phyloP scores from a whole-genome alignment of 2,797 vertebrate genomes.

The Semaprochilodus insignis region DNA sequence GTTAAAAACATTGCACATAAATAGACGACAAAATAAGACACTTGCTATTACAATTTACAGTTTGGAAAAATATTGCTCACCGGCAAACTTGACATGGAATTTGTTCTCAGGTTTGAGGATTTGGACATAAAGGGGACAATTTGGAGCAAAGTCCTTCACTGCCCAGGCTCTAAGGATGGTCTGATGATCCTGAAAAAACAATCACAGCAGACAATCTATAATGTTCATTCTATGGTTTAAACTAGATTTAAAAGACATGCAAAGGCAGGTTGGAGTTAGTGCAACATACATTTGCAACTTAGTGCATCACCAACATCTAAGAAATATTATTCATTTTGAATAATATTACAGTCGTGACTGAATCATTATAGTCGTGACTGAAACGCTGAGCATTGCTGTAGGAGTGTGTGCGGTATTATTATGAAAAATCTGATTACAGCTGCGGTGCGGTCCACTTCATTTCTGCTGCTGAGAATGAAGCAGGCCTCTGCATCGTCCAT shows the following conservation, averaged over 20 bases:
- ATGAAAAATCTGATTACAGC: constrained; percentile 78
- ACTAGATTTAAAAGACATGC: too few species aligned
- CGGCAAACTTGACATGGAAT: constrained; percentile 99
- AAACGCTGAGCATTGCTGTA: not conserved
- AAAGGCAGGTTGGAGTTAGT: not conserved
- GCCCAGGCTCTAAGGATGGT: constrained; percentile 99
- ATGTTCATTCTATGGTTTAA: too few species aligned
- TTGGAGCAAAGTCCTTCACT: constrained; percentile 98
- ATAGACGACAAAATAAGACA: not conserved
- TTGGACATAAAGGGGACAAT: constrained; percentile 96
- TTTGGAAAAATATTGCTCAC: constrained; percentile 73
- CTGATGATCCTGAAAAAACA: constrained; percentile 89
- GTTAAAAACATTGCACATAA: too few species aligned
- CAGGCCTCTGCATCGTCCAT: constrained; percentile 99
- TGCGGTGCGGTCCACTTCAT: constrained; percentile 93
- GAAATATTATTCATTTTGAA: not conserved
- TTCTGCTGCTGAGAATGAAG: constrained; percentile 97
- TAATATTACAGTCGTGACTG: not conserved
- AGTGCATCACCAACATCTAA: not conserved
- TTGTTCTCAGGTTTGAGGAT: constrained; percentile 99
- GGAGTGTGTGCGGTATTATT: constrained; percentile 13
- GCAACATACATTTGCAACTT: not conserved
- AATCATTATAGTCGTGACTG: not conserved
- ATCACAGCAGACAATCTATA: not conserved
- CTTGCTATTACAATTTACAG: not conserved